phyloP scores from a whole-genome alignment of 2,888 invertebrate genomes.

The Agonopterix alstromeriana region DNA sequence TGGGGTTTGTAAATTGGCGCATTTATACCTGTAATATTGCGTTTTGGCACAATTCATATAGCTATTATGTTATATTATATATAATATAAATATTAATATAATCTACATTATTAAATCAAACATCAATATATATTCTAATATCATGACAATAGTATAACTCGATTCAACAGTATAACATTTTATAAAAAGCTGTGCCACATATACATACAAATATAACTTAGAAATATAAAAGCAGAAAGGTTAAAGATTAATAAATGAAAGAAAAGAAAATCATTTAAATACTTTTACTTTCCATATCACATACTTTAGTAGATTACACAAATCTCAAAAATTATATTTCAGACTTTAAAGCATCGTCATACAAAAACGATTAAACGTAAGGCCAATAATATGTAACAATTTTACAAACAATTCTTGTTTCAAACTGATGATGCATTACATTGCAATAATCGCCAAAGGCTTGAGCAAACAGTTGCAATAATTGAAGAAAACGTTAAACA shows the following conservation, averaged over 20 bases:
- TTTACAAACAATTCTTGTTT: constrained; percentile 6
- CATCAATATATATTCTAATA: constrained; percentile 39
- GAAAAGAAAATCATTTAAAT: constrained; percentile 47
- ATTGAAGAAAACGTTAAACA: constrained; percentile 47
- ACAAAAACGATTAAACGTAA: constrained; percentile 32
- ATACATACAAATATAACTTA: constrained; percentile 31
- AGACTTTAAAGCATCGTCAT: constrained; percentile 37
- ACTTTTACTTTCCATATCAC: constrained; percentile 63
- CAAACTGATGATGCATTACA: constrained; percentile 9
- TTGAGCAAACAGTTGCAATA: constrained; percentile 67
- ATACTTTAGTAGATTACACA: constrained; percentile 46
- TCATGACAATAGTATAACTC: constrained; percentile 28
- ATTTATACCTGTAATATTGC: constrained; percentile 53
- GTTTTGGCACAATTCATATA: constrained; percentile 49
- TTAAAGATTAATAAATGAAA: constrained; percentile 43
- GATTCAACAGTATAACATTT: constrained; percentile 37
- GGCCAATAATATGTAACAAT: constrained; percentile 17
- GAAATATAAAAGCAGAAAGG: constrained; percentile 27
- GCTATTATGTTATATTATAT: constrained; percentile 25
- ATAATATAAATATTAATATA: constrained; percentile 29
- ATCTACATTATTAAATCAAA: constrained; percentile 35
- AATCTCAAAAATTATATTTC: constrained; percentile 56
- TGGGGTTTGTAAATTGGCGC: constrained; percentile 47
- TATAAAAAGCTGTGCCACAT: constrained; percentile 50
- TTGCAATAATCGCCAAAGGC: constrained; percentile 27